phyloP scores from a whole-genome alignment of 2,888 invertebrate genomes.

The Tenthredo mesomela region DNA sequence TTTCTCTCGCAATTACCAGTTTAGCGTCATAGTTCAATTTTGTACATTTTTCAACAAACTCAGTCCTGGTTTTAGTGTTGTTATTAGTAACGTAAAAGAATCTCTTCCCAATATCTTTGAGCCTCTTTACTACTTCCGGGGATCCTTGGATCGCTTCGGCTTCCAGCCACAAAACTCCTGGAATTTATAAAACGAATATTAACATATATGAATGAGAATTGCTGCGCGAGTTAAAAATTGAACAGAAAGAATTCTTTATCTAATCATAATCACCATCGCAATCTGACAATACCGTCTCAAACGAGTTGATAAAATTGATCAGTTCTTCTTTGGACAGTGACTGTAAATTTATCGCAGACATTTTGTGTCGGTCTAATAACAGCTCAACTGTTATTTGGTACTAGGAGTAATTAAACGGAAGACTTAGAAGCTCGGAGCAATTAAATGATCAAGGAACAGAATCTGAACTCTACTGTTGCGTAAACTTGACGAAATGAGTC shows the following conservation, averaged over 20 bases:
- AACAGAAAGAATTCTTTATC: slow-evolving; percentile 18
- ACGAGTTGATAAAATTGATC: slow-evolving; percentile 84
- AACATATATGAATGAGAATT: not conserved
- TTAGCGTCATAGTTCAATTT: slow-evolving; percentile 80
- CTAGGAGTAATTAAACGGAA: not conserved
- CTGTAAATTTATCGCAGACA: slow-evolving; percentile 80
- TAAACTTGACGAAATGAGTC: slow-evolving; percentile 10
- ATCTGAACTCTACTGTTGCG: not conserved
- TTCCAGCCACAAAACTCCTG: slow-evolving; percentile 82
- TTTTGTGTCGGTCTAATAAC: slow-evolving; percentile 36
- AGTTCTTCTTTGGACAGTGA: slow-evolving; percentile 82
- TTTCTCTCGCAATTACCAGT: slow-evolving; percentile 68
- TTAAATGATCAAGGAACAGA: not conserved
- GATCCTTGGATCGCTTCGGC: slow-evolving; percentile 78
- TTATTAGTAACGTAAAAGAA: slow-evolving; percentile 86
- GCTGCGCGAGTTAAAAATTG: not conserved
- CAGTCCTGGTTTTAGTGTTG: slow-evolving; percentile 82
- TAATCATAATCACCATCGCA: slow-evolving; percentile 86
- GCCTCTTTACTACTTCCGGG: slow-evolving; percentile 78
- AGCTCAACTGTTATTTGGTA: not conserved
- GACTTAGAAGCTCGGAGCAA: not conserved
- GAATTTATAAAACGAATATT: not conserved
- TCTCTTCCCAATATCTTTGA: slow-evolving; percentile 80
- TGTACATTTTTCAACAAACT: slow-evolving; percentile 81
- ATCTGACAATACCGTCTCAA: slow-evolving; percentile 91